Percentiles rank a stretch among this genome's conserved stretches.
Conservation (phyloP, 2,113 vertebrate genomes). For the Melanotaenia duboulayi region DNA sequence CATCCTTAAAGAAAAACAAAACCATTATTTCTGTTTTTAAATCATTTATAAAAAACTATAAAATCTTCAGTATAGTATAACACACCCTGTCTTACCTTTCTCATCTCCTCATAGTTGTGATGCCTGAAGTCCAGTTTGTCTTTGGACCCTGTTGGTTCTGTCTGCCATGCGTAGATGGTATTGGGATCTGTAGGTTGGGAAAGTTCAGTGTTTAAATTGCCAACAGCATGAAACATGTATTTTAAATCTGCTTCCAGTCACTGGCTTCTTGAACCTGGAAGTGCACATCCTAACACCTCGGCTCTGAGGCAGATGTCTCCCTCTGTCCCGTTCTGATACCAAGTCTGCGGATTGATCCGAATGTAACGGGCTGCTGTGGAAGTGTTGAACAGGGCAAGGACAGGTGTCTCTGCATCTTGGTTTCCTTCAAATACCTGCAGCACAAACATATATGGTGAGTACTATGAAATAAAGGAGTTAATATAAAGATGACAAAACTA, state of each 20-base stretch:
- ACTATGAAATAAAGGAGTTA: no score
- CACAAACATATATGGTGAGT: not conserved
- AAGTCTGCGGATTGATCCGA: constrained; percentile 90
- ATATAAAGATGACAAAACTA: not conserved
- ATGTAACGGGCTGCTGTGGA: constrained; percentile 89
- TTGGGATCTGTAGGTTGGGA: constrained; percentile 81
- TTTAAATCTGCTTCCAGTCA: not conserved
- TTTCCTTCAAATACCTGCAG: constrained; percentile 90
- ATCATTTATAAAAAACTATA: no score
- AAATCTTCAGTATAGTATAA: no score
- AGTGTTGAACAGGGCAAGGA: constrained; percentile 86
- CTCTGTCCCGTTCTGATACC: constrained; percentile 89
- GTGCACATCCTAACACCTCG: constrained; percentile 90
- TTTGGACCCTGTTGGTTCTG: constrained; percentile 76
- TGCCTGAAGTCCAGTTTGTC: constrained; percentile 94
- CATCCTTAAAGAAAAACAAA: no score
- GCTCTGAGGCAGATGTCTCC: constrained; percentile 88
- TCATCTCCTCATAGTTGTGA: constrained; percentile 96
- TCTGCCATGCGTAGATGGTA: constrained; percentile 82
- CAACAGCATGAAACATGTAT: not conserved
- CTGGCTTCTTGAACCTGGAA: constrained; percentile 78
- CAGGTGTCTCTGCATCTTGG: constrained; percentile 88
- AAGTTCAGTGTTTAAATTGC: not conserved
- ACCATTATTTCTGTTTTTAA: no score
- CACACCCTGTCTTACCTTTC: constrained; percentile 83